Evolutionary conservation across 1,140 invertebrate genomes (phyloP).

Genomic region (Colletes latitarsis): DNA sequence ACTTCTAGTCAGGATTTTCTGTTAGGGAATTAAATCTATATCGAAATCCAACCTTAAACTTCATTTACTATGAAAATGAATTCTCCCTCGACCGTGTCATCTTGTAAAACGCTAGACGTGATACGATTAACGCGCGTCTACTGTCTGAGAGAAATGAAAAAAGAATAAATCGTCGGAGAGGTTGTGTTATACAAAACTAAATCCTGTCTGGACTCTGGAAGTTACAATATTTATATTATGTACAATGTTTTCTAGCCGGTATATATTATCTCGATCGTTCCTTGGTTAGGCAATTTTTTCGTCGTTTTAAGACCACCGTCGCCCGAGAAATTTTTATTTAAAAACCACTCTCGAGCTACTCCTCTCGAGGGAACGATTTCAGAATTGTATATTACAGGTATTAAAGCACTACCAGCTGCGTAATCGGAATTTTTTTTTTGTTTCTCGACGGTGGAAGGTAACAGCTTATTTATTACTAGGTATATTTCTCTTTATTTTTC

Average conservation of each 20-base stretch:
- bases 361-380: not conserved
- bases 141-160: not conserved
- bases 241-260: conserved; percentile 8
- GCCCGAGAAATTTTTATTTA: conserved; percentile 8
- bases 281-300: not conserved
- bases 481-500: too few relatives aligned
- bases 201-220: conserved; percentile 36
- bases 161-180: too few relatives aligned
- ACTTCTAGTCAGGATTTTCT: not conserved
- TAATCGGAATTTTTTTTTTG: too few relatives aligned
- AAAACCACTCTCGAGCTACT: not conserved
- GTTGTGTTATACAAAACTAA: not conserved
- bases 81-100: not conserved
- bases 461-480: too few relatives aligned
- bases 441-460: too few relatives aligned
- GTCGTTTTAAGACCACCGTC: not conserved
- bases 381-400: conserved; percentile 3
- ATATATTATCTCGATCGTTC: conserved; percentile 16
- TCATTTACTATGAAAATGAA: not conserved
- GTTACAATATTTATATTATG: conserved; percentile 32
- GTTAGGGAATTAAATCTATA: not conserved
- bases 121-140: not conserved
- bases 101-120: not conserved
- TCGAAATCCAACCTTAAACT: not conserved
- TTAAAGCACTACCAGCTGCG: not conserved